These are phyloP conservation scores for Sinotaia quadrata DNA, from an alignment of 2,888 invertebrate genomes.

Conservation along the genomic window DNA sequence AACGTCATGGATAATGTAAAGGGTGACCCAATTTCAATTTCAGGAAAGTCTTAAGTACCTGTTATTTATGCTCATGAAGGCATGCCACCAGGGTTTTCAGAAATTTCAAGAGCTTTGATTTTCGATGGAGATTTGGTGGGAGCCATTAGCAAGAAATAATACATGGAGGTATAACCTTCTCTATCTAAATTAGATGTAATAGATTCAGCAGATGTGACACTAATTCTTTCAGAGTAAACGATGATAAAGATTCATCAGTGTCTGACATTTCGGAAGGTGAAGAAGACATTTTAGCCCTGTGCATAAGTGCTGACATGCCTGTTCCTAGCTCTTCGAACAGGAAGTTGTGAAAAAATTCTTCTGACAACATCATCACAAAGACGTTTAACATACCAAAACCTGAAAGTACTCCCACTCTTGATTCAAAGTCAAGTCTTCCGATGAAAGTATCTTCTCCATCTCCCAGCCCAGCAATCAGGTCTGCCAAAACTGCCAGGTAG, in stretches of 20 bases:
- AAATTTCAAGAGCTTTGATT: conserved; percentile 87
- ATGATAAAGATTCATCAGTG: conserved; percentile 53
- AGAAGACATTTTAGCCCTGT: conserved; percentile 79
- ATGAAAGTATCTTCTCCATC: conserved; percentile 24
- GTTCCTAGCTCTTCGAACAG: conserved; percentile 53
- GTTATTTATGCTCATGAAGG: conserved; percentile 73
- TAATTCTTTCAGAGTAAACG: conserved; percentile 17
- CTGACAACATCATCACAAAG: conserved; percentile 61
- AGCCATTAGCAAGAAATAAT: not conserved
- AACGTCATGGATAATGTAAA: not conserved
- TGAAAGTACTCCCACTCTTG: conserved; percentile 35
- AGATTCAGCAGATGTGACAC: conserved; percentile 19
- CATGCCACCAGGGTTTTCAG: conserved; percentile 89
- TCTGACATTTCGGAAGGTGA: conserved; percentile 69
- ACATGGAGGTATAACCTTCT: not conserved
- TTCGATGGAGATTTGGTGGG: conserved; percentile 51
- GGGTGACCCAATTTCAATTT: not conserved
- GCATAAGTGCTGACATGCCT: conserved; percentile 84
- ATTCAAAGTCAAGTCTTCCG: conserved; percentile 34
- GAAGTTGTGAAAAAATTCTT: conserved; percentile 62
- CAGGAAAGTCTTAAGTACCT: conserved; percentile 29
- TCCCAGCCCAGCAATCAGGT: conserved; percentile 12
- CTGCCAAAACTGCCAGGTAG: conserved; percentile 21
- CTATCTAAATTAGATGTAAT: not conserved
- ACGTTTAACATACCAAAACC: conserved; percentile 45